These are phyloP conservation scores for Scaeva pyrastri DNA, from an alignment of 2,888 invertebrate genomes.

Conservation along the genomic window DNA sequence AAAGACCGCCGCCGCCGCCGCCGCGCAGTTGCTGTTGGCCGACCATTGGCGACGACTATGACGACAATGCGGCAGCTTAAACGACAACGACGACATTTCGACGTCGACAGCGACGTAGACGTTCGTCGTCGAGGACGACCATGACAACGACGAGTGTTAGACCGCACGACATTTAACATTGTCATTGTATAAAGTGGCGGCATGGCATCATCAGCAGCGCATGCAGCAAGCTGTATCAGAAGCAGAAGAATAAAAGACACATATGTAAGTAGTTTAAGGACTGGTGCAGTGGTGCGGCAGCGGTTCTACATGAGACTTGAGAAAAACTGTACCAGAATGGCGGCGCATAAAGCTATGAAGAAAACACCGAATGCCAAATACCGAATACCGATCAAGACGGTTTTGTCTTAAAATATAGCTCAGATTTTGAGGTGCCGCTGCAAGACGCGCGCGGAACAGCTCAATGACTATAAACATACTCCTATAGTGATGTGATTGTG, in stretches of 20 bases:
- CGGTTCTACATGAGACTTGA: constrained; percentile 30
- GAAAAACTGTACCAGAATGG: constrained; percentile 47
- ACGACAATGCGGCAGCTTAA: constrained; percentile 33
- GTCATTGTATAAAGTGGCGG: constrained; percentile 35
- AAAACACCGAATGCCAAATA: constrained; percentile 16
- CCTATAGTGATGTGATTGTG: neutral
- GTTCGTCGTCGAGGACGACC: constrained; percentile 58
- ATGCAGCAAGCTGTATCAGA: neutral
- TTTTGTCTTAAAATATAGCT: constrained; percentile 62
- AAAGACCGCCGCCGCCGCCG: constrained; percentile 44
- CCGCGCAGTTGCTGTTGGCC: neutral
- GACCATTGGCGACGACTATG: constrained; percentile 24
- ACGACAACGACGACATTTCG: constrained; percentile 63
- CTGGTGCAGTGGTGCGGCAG: neutral
- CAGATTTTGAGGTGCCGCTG: constrained; percentile 68
- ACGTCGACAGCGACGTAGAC: too few relatives aligned
- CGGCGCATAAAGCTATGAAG: constrained; percentile 23
- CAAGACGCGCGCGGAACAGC: neutral
- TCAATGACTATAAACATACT: too few relatives aligned
- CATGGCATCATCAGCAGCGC: neutral
- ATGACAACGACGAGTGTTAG: constrained; percentile 54
- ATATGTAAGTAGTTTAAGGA: constrained; percentile 28
- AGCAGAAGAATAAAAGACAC: constrained; percentile 13
- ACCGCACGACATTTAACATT: constrained; percentile 73
- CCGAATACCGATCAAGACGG: constrained; percentile 39